Conservation (phyloP, 1,140 invertebrate species). For the Cotesia typhae region DNA sequence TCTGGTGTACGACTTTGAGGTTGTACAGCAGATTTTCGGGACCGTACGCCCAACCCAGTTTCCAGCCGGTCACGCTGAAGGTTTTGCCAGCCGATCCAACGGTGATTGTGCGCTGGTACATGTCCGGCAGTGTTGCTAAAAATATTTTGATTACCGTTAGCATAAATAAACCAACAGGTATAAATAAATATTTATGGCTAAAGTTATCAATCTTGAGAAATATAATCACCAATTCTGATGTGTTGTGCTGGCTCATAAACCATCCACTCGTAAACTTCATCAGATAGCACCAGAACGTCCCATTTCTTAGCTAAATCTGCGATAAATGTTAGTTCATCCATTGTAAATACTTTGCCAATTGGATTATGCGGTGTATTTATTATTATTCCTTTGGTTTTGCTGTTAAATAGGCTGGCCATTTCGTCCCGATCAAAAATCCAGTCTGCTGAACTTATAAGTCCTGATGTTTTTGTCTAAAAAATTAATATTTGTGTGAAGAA, state of each 20-base stretch:
- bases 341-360: slow-evolving; percentile 87
- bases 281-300: slow-evolving; percentile 90
- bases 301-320: slow-evolving; percentile 91
- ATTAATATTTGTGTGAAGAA: background rate
- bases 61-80: slow-evolving; percentile 98
- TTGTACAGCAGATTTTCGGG: slow-evolving; percentile 82
- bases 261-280: slow-evolving; percentile 99
- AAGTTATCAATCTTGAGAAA: background rate
- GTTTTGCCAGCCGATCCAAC: slow-evolving; percentile 98
- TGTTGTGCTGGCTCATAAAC: slow-evolving; percentile 88
- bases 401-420: slow-evolving; percentile 83
- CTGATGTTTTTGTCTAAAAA: slow-evolving; percentile 60
- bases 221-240: slow-evolving; percentile 81
- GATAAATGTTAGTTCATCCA: slow-evolving; percentile 79
- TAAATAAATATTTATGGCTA: too few species aligned
- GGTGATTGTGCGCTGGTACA: slow-evolving; percentile 98
- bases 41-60: slow-evolving; percentile 96
- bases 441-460: slow-evolving; percentile 76
- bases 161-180: background rate
- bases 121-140: slow-evolving; percentile 89
- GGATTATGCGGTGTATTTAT: slow-evolving; percentile 98
- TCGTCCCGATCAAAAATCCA: slow-evolving; percentile 90
- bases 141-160: slow-evolving; percentile 30
- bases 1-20: slow-evolving; percentile 91
- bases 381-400: slow-evolving; percentile 94